Conservation (phyloP, 2,113 vertebrate species). For the Ibidorhyncha struthersii region DNA sequence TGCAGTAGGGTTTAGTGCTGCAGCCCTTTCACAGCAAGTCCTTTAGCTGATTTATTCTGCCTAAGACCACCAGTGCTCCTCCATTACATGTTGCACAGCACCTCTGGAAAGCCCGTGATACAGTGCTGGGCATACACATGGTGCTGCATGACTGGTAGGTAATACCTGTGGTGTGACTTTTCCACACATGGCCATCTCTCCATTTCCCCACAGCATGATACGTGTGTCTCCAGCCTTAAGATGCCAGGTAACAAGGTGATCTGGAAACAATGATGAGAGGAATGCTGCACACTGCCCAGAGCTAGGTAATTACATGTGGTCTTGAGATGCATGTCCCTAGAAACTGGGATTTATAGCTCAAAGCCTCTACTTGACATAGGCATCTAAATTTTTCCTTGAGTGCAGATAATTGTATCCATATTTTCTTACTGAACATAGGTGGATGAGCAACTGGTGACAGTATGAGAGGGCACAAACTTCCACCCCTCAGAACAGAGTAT, state of each 20-base stretch:
- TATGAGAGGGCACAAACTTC: background rate
- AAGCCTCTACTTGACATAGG: background rate
- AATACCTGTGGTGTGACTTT: background rate
- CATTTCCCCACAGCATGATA: fast-evolving
- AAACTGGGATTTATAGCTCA: background rate
- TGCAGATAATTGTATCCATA: background rate
- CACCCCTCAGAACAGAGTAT: background rate
- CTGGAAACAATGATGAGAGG: background rate
- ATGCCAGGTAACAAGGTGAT: background rate
- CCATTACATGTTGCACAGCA: background rate
- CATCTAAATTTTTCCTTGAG: background rate
- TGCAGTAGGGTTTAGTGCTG: background rate
- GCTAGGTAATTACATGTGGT: background rate
- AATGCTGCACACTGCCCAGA: background rate
- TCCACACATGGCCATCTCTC: background rate
- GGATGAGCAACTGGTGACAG: background rate
- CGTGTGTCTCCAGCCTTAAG: background rate
- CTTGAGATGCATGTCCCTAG: background rate
- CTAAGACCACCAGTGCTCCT: background rate
- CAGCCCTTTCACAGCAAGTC: background rate
- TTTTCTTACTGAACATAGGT: background rate
- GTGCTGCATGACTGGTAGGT: background rate
- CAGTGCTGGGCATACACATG: fast-evolving
- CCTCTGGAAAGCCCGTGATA: background rate
- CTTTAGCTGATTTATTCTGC: background rate